Evolutionary conservation across 2,797 vertebrate genomes (phyloP), one percentile per base, ranked within the genome.

Genomic region (Champsocephalus gunnari): DNA sequence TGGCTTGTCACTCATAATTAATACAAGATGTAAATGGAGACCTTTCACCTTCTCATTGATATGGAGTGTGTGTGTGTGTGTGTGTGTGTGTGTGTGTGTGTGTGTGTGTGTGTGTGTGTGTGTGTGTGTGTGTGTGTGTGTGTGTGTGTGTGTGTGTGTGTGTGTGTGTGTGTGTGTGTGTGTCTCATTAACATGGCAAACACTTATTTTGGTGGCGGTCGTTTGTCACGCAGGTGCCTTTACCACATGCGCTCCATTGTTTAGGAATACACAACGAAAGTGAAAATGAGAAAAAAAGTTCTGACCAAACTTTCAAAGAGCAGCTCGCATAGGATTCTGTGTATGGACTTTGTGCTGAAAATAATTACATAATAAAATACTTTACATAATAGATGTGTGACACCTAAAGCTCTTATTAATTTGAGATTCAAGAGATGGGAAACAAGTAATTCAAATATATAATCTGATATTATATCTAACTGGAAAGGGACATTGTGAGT

Each of bases 21-120:
- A 95, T 94, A 95, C 94, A 92, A 90, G 90, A 95, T 95, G 95
- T 95, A 94, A 95, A 95, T 95, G 88, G 92, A 93, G 95, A 94
- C 95, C 94, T 95, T 95, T 95, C 92, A 95, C 93, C 94, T 85
- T 91, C 91, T 94, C 93, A 93, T 95, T 94, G 90, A 94, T 94
- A 95, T 95, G 94, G 91, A 93, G 65, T 90, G 58, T 88, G 79
- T 89, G 69, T 89, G 69, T 90, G 87, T 86, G 85, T 87, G 77
- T 81, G 83, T 44, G 79, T 73, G 63, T 55, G 21, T 67, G 69
- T 21, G 61, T 56, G 45, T 65, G 73, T 63, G 59, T 79, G 38
- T 34, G 34, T 34, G 34, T 68, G 64, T 71, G 77, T 62, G 74
- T 64, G 73, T 60, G 64, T 79, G 45, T 60, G 58, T 19, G 54